Percentiles rank a stretch among this genome's conserved stretches.
phyloP scores from a whole-genome alignment of 2,888 invertebrate species.

The Prenolepis imparis region DNA sequence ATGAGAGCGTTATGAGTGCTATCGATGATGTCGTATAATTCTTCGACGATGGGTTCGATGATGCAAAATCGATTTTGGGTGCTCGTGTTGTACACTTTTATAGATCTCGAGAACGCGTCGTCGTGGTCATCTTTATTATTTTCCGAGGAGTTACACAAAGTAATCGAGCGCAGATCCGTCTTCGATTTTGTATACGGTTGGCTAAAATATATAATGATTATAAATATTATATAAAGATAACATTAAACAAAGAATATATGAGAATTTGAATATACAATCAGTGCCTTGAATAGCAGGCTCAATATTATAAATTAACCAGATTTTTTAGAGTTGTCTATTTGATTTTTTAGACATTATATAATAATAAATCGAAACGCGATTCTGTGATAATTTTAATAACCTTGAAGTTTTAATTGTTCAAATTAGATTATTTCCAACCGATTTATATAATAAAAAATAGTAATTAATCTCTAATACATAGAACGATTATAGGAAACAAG shows the following conservation, averaged over 20 bases:
- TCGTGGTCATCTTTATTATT: neutral
- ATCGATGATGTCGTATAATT: constrained; percentile 72
- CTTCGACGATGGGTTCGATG: constrained; percentile 73
- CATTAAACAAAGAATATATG: neutral
- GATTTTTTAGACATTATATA: neutral
- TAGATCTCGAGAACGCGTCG: constrained; percentile 8
- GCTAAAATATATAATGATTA: constrained; percentile 25
- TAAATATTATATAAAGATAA: neutral
- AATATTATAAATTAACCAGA: neutral
- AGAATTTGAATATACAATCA: neutral
- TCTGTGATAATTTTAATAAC: constrained; percentile 15
- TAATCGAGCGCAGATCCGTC: neutral
- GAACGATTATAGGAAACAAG: neutral
- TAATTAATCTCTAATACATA: neutral
- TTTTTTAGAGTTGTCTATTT: neutral
- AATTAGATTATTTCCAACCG: neutral
- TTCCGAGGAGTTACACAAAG: neutral
- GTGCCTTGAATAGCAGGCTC: neutral
- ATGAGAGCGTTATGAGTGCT: constrained; percentile 39
- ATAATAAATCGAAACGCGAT: neutral
- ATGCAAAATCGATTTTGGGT: constrained; percentile 56
- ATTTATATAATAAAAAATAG: neutral
- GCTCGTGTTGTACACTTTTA: neutral
- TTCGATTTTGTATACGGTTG: neutral
- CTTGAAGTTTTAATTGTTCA: neutral